These are phyloP conservation scores for Tribolium madens DNA, from an alignment of 1,140 invertebrate species.

Conservation along the genomic window DNA sequence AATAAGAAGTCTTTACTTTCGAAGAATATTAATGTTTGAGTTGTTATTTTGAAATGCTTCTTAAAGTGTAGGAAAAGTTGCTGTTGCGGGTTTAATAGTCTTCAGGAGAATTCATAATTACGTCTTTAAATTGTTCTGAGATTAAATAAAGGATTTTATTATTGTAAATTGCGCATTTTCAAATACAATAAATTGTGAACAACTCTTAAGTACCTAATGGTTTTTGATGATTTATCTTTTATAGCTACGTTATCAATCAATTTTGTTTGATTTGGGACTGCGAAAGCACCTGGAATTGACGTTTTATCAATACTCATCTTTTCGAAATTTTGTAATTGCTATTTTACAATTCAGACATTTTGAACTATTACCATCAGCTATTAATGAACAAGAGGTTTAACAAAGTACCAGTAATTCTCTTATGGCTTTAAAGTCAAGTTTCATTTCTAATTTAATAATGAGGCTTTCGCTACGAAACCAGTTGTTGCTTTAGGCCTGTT, in stretches of 20 bases:
- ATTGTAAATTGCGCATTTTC: not conserved
- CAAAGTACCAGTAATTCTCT: not conserved
- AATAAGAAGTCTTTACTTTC: not conserved
- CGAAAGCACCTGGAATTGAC: not conserved
- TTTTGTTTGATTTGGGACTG: not conserved
- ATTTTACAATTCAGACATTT: not conserved
- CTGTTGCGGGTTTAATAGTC: not conserved
- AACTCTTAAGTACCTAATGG: not conserved
- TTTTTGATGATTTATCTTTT: not conserved
- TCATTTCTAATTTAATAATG: not conserved
- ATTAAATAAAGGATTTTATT: not conserved
- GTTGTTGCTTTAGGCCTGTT: too few species aligned
- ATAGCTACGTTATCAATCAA: not conserved
- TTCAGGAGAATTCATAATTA: not conserved
- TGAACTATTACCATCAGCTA: not conserved
- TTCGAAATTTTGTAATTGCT: not conserved
- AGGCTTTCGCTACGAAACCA: too few species aligned
- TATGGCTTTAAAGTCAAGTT: not conserved
- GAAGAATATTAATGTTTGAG: not conserved
- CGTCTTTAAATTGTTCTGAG: not conserved
- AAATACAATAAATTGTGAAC: not conserved
- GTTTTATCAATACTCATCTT: not conserved
- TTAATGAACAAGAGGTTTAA: not conserved
- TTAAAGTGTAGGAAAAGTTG: not conserved
- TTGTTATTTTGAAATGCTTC: not conserved